Percentiles rank a stretch among this genome's conserved stretches.
These are phyloP conservation scores for Etia nguti DNA, from an alignment of 2,113 vertebrate species.

Conservation along the genomic window DNA sequence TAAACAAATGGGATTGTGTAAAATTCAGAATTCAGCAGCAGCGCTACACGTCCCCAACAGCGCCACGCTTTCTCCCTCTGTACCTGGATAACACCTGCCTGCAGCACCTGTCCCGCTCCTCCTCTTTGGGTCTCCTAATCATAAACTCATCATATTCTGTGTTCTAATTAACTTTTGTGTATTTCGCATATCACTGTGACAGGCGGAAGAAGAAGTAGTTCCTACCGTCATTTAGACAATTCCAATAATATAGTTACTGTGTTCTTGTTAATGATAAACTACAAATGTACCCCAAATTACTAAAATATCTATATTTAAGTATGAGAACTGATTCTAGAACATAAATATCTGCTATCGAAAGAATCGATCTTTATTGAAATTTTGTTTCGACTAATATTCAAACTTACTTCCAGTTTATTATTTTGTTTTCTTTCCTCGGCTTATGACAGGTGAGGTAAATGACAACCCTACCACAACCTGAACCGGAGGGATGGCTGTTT, in stretches of 20 bases:
- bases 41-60: too few relatives aligned
- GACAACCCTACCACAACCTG: background rate
- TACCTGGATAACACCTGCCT: too few relatives aligned
- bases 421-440: background rate
- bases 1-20: too few relatives aligned
- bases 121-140: too few relatives aligned
- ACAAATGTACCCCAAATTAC: background rate
- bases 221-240: accelerated
- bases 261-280: background rate
- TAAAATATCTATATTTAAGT: background rate
- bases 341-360: background rate
- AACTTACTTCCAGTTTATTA: accelerated
- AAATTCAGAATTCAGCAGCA: too few relatives aligned
- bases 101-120: too few relatives aligned
- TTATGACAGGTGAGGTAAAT: background rate
- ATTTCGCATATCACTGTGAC: too few relatives aligned
- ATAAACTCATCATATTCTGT: too few relatives aligned
- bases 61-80: too few relatives aligned
- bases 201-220: accelerated
- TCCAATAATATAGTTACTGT: background rate
- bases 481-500: background rate
- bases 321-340: background rate
- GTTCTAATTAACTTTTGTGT: too few relatives aligned
- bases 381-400: accelerated
- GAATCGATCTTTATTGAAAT: background rate